A percentile compares a stretch with the other conserved stretches of the same genome.
Evolutionary conservation across 2,888 invertebrate genomes (phyloP).

Genomic region (Melanargia galathea): DNA sequence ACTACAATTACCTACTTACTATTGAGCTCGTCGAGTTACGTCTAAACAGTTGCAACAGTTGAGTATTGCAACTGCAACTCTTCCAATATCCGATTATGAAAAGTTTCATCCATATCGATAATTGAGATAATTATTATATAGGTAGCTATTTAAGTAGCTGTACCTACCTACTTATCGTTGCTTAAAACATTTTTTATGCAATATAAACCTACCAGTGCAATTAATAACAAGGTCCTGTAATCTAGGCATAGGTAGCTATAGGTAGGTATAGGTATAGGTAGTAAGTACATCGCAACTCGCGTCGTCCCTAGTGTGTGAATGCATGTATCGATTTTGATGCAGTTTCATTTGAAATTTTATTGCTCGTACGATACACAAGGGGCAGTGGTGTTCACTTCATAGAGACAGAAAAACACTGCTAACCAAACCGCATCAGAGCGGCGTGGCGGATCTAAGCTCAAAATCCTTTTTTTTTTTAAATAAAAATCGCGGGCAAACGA

Average conservation of each 20-base stretch:
- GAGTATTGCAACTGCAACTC: conserved; percentile 12
- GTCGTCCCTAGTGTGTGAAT: neutral
- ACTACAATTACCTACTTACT: conserved; percentile 19
- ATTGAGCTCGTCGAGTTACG: neutral
- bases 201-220: too few relatives aligned
- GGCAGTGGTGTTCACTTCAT: neutral
- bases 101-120: conserved; percentile 3
- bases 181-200: too few relatives aligned
- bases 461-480: too few relatives aligned
- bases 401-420: too few relatives aligned
- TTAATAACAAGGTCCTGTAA: too few relatives aligned
- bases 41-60: too few relatives aligned
- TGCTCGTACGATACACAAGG: neutral
- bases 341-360: neutral
- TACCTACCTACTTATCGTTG: too few relatives aligned
- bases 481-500: too few relatives aligned
- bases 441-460: too few relatives aligned
- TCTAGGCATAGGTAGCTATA: too few relatives aligned
- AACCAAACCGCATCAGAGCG: too few relatives aligned
- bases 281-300: neutral
- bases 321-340: neutral
- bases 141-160: neutral
- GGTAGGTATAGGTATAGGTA: neutral
- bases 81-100: neutral
- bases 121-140: neutral